Percentiles rank a stretch among this genome's conserved stretches.
Evolutionary conservation across 2,797 vertebrate species (phyloP).

Genomic region (Syngnathus acus): DNA sequence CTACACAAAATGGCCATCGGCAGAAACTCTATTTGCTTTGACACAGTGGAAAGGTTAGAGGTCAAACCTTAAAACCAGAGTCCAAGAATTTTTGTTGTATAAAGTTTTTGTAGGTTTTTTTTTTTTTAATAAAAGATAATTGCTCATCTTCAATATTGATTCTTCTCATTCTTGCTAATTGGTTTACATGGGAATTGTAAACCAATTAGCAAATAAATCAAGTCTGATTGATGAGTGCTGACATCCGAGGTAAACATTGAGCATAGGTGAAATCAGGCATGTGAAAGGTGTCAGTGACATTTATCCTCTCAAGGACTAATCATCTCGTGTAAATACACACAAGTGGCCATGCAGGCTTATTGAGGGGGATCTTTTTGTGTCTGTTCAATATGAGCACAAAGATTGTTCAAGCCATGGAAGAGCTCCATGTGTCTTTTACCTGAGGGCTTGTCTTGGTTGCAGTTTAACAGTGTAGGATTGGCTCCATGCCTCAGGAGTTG

Average conservation of each 20-base stretch:
- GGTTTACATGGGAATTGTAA: neutral
- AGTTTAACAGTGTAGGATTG: conserved; percentile 83
- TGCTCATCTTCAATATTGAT: neutral
- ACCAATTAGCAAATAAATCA: neutral
- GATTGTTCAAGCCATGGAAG: neutral
- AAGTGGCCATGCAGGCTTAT: no score
- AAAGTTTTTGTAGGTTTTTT: no score
- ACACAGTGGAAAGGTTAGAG: neutral
- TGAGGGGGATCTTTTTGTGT: neutral
- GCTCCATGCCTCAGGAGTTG: conserved; percentile 80
- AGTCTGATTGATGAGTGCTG: neutral
- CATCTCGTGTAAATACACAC: neutral
- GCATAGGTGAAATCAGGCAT: neutral
- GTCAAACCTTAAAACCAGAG: neutral
- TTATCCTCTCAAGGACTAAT: neutral
- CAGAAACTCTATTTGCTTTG: conserved; percentile 6
- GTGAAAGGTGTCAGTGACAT: neutral
- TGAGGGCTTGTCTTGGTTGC: conserved; percentile 87
- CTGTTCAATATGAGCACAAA: conserved; percentile 7
- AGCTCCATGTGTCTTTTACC: conserved; percentile 60
- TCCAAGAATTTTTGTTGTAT: no score
- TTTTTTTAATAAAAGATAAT: no score
- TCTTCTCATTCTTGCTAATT: neutral
- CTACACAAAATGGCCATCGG: conserved; percentile 19
- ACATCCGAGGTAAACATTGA: neutral